Evolutionary conservation across 2,113 vertebrate genomes (phyloP), one percentile per base, ranked within the genome.

Genomic region (Cebus imitator): DNA sequence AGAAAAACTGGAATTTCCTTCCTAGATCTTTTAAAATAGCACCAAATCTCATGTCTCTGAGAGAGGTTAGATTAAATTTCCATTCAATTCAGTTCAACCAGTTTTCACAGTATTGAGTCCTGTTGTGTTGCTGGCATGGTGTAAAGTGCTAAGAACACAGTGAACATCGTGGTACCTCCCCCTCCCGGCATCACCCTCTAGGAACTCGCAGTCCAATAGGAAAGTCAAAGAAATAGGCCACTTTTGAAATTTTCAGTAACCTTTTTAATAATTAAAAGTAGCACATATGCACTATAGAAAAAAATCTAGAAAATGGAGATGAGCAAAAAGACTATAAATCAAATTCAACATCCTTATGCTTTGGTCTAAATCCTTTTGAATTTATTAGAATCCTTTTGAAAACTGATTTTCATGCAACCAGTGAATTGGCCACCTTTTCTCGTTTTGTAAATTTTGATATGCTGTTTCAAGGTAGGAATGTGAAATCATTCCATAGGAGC

Each of bases 1-100:
- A 58, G 57, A 85, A 95, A 87, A 92, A 35, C 68, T 68, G 83
- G 68, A 91, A 90, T 94, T 96, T 95, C 73, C 95, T 96, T 88
- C 76, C 82, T 50, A 81, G 17, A 61, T 61, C 66, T 96, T 89
- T 93, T 72, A 43, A 92, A 91, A 94, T 17, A 94, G 86, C 20
- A 50, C 35, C 14, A n/a, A 50, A 76, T 35, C 84, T 68, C 79
- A 50, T 25, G 55, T 92, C 48, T 75, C 14, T 58, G 0, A 45
- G 14, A 86, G 18, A 1, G 7, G 68, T 20, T 2, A 30, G 78
- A 87, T 87, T 84, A 80, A 70, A 70, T 87, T 75, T 91, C 91
- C 75, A 52, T 8, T 75, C 87, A 37, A 23, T 58, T 87, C 12
- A 4, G n/a, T 81, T 75, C 73, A 61, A 43, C 58, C 52, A n/a